Conservation (phyloP, 2,888 invertebrate species). For the Drosophila siamana region DNA sequence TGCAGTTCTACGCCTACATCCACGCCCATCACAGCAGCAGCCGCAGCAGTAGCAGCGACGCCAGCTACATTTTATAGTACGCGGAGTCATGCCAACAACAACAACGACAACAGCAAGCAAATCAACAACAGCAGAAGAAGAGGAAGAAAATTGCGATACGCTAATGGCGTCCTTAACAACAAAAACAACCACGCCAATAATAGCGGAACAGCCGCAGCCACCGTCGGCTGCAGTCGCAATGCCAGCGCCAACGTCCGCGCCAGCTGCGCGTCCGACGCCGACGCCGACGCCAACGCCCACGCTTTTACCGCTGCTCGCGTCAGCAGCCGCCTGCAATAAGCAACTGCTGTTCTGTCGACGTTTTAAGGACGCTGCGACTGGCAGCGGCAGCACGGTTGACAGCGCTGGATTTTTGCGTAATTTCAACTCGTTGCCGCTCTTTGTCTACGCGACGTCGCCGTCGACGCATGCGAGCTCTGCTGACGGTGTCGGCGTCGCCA, state of each 20-base stretch:
- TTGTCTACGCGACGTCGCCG: conserved; percentile 82
- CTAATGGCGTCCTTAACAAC: conserved; percentile 59
- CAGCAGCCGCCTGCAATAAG: conserved; percentile 69
- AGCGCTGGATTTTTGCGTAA: conserved; percentile 74
- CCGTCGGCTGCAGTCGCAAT: conserved; percentile 15
- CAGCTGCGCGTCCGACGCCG: conserved; percentile 33
- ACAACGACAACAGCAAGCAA: conserved; percentile 60
- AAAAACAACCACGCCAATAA: conserved; percentile 33
- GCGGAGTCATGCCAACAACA: conserved; percentile 69
- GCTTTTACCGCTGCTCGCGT: conserved; percentile 61
- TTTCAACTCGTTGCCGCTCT: conserved; percentile 81
- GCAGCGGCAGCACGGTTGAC: conserved; percentile 11
- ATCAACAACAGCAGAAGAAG: conserved; percentile 41
- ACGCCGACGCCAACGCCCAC: conserved; percentile 54
- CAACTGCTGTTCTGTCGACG: conserved; percentile 82
- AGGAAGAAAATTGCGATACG: conserved; percentile 65
- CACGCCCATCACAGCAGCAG: conserved; percentile 42
- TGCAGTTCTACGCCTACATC: conserved; percentile 52
- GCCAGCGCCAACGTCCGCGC: conserved; percentile 34
- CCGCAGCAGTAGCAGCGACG: conserved; percentile 33
- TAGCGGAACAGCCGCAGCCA: conserved; percentile 19
- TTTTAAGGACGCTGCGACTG: conserved; percentile 73
- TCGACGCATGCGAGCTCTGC: conserved; percentile 81
- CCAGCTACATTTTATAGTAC: conserved; percentile 67
- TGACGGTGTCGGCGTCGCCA: conserved; percentile 82